Evolutionary conservation across 2,888 invertebrate genomes (phyloP), one percentile per base, ranked within the genome.

Genomic region (Leptopilina drosophilae): DNA sequence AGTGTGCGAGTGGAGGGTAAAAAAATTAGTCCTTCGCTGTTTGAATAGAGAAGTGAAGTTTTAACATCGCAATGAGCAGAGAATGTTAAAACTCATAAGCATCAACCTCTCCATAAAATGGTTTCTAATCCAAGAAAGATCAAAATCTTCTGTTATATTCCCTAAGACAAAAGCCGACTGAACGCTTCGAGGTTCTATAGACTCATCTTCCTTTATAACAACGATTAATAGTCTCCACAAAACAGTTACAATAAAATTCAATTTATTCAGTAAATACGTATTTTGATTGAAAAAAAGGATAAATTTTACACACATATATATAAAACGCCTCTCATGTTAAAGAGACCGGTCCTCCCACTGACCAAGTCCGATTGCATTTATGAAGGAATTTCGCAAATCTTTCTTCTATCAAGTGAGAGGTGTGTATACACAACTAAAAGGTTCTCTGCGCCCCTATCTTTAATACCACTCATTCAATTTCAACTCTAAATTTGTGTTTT

Each of bases 311-410:
- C 8, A 42, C 7, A 42, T 42, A 42, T 5, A 8, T 56, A n/a
- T 56, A 33, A 73, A 73, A 56, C 53, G 73, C 33, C 73, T 33
- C 33, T 33, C 33, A 56, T 33, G 40, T 26, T 8, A 42, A 73
- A 33, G 14, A 56, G 79, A 86, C 87, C 83, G 81, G 81, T 85
- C 81, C 84, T 80, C 84, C 85, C 84, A 85, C 84, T 75, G 65
- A 65, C 33, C 77, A 77, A 81, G 49, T 79, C 46, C 64, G 56
- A 49, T 76, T 59, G 69, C 78, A 81, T 80, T 81, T 66, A 67
- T 81, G 75, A 78, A 76, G 77, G 81, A 84, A 83, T 84, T 84
- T 86, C 79, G 82, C 83, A 80, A 86, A 81, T 64, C 40, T 65
- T 26, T 76, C 42, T 62, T 69, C 69, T 62, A 42, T 78, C 46